Percentiles rank a stretch among this genome's conserved stretches.
Evolutionary conservation across 2,797 vertebrate genomes (phyloP).

Genomic region (Cuniculus paca): DNA sequence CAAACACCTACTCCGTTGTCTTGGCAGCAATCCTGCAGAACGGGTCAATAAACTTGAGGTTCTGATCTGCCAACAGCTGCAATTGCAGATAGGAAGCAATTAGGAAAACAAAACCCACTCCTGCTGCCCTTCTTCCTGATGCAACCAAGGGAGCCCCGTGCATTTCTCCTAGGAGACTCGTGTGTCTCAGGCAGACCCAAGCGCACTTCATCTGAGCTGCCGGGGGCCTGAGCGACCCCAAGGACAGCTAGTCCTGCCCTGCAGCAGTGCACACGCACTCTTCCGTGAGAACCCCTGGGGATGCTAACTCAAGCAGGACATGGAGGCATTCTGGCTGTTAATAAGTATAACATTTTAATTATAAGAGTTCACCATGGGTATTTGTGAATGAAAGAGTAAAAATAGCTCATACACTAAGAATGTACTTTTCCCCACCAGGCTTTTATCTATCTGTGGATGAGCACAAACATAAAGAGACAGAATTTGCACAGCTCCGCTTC

Average conservation of each 20-base stretch:
- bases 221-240: accelerated
- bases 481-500: not conserved
- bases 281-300: accelerated
- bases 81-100: conserved; percentile 14
- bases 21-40: conserved; percentile 94
- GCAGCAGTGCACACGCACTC: accelerated
- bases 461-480: no score
- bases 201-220: accelerated
- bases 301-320: accelerated
- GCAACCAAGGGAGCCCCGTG: not conserved
- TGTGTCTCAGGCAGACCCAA: no score
- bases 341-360: not conserved
- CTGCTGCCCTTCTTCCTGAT: not conserved
- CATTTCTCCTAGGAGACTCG: not conserved
- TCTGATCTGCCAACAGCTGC: conserved; percentile 96
- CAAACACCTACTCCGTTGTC: conserved; percentile 94
- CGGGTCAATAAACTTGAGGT: conserved; percentile 94
- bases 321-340: not conserved
- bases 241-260: no score
- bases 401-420: not conserved
- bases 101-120: not conserved
- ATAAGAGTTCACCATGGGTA: not conserved
- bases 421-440: not conserved
- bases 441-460: not conserved
- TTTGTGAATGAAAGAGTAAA: not conserved